Evolutionary conservation across 2,113 vertebrate genomes (phyloP).

Genomic region (Scortum barcoo): DNA sequence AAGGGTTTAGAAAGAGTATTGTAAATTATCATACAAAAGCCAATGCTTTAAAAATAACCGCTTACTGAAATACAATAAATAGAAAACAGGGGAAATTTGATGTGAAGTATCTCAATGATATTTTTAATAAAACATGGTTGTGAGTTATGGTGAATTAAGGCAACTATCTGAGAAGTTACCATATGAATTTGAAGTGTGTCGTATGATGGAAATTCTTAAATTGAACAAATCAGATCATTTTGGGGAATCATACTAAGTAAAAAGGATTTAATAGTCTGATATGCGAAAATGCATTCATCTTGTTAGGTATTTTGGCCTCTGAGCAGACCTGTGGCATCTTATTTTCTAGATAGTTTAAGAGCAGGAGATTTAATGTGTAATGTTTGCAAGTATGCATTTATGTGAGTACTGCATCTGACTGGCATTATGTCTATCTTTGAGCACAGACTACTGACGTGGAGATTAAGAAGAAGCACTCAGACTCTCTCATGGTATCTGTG

Average conservation of each 20-base stretch:
- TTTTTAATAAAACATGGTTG: background rate
- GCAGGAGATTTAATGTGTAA: conserved; percentile 22
- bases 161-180: conserved; percentile 63
- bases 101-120: too few species aligned
- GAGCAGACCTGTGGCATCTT: conserved; percentile 17
- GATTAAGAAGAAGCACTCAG: conserved; percentile 94
- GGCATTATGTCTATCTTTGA: conserved; percentile 61
- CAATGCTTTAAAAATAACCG: background rate
- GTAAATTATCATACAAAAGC: conserved; percentile 64
- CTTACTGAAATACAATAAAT: background rate
- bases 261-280: background rate
- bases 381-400: conserved; percentile 6
- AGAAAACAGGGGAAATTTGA: background rate
- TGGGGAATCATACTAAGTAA: background rate
- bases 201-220: conserved; percentile 1
- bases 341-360: background rate
- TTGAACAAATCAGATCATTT: conserved; percentile 8
- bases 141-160: conserved; percentile 4
- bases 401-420: conserved; percentile 35
- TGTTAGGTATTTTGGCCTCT: background rate
- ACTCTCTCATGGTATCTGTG: conserved; percentile 96
- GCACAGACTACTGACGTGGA: conserved; percentile 93
- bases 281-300: background rate
- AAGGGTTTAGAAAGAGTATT: conserved; percentile 8
- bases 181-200: conserved; percentile 27